Base-by-base conservation (phyloP, 1,140 invertebrate genomes). In the Trinorchestia longiramus region DNA sequence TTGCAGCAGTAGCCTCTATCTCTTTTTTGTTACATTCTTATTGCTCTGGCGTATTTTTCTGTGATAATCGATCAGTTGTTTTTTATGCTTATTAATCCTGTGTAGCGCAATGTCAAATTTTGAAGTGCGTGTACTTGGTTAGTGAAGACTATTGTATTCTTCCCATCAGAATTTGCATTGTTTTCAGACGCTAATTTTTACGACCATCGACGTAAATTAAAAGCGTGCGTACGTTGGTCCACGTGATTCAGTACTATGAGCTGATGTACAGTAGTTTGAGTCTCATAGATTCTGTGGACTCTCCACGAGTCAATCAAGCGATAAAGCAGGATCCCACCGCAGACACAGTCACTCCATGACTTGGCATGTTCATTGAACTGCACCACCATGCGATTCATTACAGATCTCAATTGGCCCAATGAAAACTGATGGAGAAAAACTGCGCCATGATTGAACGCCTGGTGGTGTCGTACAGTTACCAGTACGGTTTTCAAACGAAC, bases 381-480 rank as follows among this genome's bases (percentile, higher is more conserved):
- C 88, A 43, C 43, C 88, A 43, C 4, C 41, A 42, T 42, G 88
- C 43, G 88, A 91, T 91, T 91, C 88, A 42, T 44, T 43, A 91
- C 8, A 43, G 88, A 43, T 91, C 88, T 42, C 88, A 91, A 91
- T 91, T 91, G 88, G 88, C 88, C 88, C 88, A 91, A 91, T 91
- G 88, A 91, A 15, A 77, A 77, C 62, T 11, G 62, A 77, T 77
- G 62, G 62, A 77, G 62, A 77, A 28, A 77, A 77, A 77, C 62
- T 77, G 62, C 62, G 62, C 62, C 62, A 77, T 77, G 62, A 77
- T 77, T 77, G 62, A 77, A 77, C 28, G 62, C 62, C 62, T 77
- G 62, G 36, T 77, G 62, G 62, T 77, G 62, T 77, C 62, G 15
- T 77, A 77, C 62, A 36, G 62, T 77, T 19, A 77, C 62, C 62